Evolutionary conservation across 1,140 invertebrate species (phyloP), one percentile per base, ranked within the genome.

Genomic region (Euwallacea fornicatus): DNA sequence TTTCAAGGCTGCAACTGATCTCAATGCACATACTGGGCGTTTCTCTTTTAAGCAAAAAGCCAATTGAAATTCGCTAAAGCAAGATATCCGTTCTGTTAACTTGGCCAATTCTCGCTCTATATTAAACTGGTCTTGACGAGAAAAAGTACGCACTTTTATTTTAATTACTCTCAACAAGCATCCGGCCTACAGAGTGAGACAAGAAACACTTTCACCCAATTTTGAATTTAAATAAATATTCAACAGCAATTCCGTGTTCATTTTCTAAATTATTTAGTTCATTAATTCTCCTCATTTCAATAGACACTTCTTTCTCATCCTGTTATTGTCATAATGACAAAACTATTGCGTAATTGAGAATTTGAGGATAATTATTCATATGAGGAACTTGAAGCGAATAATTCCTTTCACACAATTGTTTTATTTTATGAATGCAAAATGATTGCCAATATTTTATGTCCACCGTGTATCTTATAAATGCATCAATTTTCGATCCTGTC

Each of bases 21-120:
- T n/a, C 21, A n/a, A 4, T 42, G 56, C 16, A 59, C 42, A 67
- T 42, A 62, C 54, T 69, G 59, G 47, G 60, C 58, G 60, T 69
- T 69, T 69, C 67, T 69, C 58, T 69, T 69, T 69, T 43, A 55
- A 16, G 67, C 59, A 62, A 69, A 69, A 69, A 69, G 53, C 11
- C 50, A 56, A 43, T 43, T n/a, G 41, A 62, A 56, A 54, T 60
- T 13, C n/a, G 60, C 61, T 50, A 63, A 69, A 66, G 68, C 67
- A 46, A 69, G 55, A 68, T 69, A n/a, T 70, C 68, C 69, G 65
- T 74, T 56, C 65, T 72, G 73, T 65, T 74, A 69, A 72, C 66
- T 66, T 72, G 73, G 72, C 73, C 73, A 69, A 47, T 60, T 64
- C 13, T 55, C 70, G 70, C 67, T 74, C 73, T 21, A 69, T 60